Evolutionary conservation across 2,888 invertebrate genomes (phyloP), one percentile per base, ranked within the genome.

Genomic region (Julus scanicus): DNA sequence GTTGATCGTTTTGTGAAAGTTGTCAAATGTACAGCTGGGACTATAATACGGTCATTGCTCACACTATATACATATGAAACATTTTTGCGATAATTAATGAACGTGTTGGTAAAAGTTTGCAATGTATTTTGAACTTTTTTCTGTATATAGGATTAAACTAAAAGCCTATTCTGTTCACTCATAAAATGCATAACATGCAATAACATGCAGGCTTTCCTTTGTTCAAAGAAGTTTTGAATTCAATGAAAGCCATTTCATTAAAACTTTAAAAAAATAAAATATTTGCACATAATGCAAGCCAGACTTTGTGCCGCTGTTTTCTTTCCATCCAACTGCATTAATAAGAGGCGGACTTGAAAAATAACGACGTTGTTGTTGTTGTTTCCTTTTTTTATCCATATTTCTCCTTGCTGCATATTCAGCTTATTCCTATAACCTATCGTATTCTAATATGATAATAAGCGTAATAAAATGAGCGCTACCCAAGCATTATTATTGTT

Each of bases 381-480:
- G 13, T 48, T 57, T 63, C 4, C n/a, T n/a, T 63, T 63, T 63
- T 63, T 63, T 63, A 63, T 63, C 63, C 17, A 63, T n/a, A 8
- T n/a, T 63, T 17, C 63, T n/a, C 3, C n/a, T 17, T 63, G n/a
- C 63, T n/a, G 63, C 63, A n/a, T 17, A 53, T 53, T 53, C 17
- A n/a, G 63, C 4, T n/a, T 17, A 17, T 63, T 17, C n/a, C n/a
- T 9, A 8, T 3, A n/a, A 63, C 53, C 53, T n/a, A 63, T 63
- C 63, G 0, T 63, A 63, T 63, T 63, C 63, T 63, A 63, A 63
- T 63, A 63, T 63, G 63, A n/a, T 63, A 63, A 63, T 63, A 63
- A 63, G 63, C 63, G 63, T n/a, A 17, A 63, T 63, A 63, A 63
- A 63, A 63, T n/a, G n/a, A 63, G 63, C 63, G 17, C 63, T n/a